These are phyloP conservation scores for Chaetoderma sp. DNA, from an alignment of 2,888 invertebrate species.

Conservation along the genomic window DNA sequence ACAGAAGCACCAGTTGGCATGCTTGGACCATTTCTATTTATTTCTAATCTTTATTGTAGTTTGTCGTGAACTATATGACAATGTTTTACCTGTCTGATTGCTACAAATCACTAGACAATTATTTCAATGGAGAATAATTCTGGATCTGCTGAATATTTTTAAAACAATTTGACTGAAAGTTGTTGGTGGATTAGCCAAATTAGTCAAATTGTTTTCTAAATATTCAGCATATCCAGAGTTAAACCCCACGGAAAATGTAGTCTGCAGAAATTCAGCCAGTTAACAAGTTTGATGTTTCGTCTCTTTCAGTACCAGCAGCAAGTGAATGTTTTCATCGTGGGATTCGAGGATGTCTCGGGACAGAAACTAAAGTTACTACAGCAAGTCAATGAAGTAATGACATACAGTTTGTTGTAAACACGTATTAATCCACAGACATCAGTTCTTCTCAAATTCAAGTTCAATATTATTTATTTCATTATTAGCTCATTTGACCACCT, in stretches of 20 bases:
- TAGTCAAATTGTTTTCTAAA: not conserved
- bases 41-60: no score
- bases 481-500: not conserved
- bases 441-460: not conserved
- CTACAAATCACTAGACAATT: no score
- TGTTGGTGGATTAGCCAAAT: not conserved
- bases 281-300: no score
- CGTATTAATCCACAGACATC: not conserved
- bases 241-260: no score
- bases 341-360: slow-evolving; percentile 60
- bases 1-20: no score
- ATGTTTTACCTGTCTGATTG: no score
- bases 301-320: slow-evolving; percentile 63
- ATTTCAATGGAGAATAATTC: no score
- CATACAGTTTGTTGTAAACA: not conserved
- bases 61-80: no score
- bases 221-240: not conserved
- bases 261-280: no score
- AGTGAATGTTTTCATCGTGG: slow-evolving; percentile 66
- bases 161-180: not conserved
- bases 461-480: no score
- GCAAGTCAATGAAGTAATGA: slow-evolving; percentile 65
- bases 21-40: no score
- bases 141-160: no score
- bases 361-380: slow-evolving; percentile 63